These are phyloP conservation scores for Chelonoidis abingdonii DNA, from an alignment of 2,113 vertebrate species.

Conservation along the genomic window DNA sequence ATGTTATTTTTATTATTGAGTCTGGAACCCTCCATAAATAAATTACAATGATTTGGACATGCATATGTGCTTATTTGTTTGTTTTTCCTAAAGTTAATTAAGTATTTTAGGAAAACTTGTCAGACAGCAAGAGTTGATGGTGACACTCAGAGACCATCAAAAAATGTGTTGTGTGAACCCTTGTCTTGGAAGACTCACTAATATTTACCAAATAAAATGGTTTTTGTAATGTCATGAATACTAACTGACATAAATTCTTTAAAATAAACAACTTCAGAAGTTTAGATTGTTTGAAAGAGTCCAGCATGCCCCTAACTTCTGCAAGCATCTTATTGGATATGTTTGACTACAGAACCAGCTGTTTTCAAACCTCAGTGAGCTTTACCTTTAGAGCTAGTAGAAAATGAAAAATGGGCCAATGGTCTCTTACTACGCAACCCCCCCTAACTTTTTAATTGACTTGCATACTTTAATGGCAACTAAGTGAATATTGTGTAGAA, in stretches of 20 bases:
- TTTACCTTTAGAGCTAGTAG: neutral
- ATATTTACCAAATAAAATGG: constrained; percentile 28
- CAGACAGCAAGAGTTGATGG: too few species aligned
- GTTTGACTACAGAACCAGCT: neutral
- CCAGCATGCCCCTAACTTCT: neutral
- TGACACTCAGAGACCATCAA: too few species aligned
- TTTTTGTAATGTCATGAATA: constrained; percentile 1
- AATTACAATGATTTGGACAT: too few species aligned
- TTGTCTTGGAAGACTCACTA: constrained; percentile 21
- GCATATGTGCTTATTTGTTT: too few species aligned
- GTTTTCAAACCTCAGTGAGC: neutral
- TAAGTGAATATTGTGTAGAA: neutral
- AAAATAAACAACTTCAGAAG: neutral
- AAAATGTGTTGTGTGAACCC: too few species aligned
- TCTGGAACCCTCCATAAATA: too few species aligned
- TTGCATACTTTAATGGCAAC: neutral
- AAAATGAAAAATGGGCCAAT: neutral
- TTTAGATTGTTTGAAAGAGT: neutral
- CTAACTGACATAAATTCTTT: constrained; percentile 10
- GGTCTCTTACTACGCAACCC: neutral
- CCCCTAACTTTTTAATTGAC: neutral
- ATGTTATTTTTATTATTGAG: too few species aligned
- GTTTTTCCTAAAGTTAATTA: too few species aligned
- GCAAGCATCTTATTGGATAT: neutral
- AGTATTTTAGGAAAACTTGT: too few species aligned